Conservation (phyloP, 2,113 vertebrate genomes). For the Tragelaphus buxtoni region DNA sequence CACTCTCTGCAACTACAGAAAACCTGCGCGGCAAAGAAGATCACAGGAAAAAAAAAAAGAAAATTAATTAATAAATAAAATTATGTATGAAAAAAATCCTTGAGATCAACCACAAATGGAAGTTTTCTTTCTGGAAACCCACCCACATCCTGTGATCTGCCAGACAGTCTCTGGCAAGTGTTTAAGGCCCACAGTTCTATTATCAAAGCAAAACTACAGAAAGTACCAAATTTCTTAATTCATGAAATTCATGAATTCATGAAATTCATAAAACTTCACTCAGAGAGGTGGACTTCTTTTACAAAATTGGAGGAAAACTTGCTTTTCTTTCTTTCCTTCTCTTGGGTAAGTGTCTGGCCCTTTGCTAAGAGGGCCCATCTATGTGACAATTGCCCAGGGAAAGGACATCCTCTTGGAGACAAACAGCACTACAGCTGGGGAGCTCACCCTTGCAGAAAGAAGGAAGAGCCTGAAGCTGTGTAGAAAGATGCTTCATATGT, state of each 20-base stretch:
- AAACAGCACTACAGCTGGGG: not conserved
- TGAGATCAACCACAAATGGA: not conserved
- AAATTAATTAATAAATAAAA: not conserved
- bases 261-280: not conserved
- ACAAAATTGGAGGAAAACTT: not conserved
- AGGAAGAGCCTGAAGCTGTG: not conserved
- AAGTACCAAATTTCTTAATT: not conserved
- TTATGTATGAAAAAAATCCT: not conserved
- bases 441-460: not conserved
- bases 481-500: not conserved
- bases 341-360: not conserved
- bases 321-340: not conserved
- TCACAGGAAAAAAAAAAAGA: not conserved
- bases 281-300: not conserved
- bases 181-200: not conserved
- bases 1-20: not conserved
- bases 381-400: not conserved
- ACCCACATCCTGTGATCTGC: not conserved
- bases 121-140: not conserved
- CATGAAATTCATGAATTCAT: not conserved
- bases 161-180: not conserved
- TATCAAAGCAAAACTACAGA: slow-evolving; percentile 14
- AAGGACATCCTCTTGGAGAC: not conserved
- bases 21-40: not conserved
- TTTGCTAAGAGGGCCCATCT: not conserved